phyloP scores from a whole-genome alignment of 2,888 invertebrate species.

The Andrena haemorrhoa region DNA sequence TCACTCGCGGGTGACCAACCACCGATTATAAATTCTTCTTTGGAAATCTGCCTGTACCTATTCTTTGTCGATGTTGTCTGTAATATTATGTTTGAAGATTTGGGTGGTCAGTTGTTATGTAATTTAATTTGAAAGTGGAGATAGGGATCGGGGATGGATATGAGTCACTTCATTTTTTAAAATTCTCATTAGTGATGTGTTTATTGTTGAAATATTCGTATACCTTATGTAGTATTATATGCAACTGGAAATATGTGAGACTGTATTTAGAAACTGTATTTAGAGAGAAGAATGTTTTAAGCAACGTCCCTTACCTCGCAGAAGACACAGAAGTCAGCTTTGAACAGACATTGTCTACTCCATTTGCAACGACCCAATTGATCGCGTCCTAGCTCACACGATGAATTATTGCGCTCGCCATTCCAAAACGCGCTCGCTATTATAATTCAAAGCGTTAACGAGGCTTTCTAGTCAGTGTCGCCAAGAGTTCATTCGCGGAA shows the following conservation, averaged over 20 bases:
- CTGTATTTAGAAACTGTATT: too few species aligned
- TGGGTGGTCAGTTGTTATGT: background rate
- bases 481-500: background rate
- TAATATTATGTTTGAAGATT: background rate
- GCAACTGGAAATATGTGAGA: too few species aligned
- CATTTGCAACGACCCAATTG: slow-evolving; percentile 16
- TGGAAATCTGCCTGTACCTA: background rate
- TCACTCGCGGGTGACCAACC: slow-evolving; percentile 43
- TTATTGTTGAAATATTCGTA: too few species aligned
- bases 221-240: too few species aligned
- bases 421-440: background rate
- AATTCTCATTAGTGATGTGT: too few species aligned
- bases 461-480: slow-evolving; percentile 6
- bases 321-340: too few species aligned
- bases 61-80: background rate
- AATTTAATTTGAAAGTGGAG: too few species aligned
- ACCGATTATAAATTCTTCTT: background rate
- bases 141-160: too few species aligned
- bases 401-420: slow-evolving; percentile 15
- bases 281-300: too few species aligned
- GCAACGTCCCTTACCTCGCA: too few species aligned
- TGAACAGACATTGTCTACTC: too few species aligned
- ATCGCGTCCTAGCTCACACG: background rate
- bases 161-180: too few species aligned
- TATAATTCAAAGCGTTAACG: slow-evolving; percentile 15